Percentiles rank a stretch among this genome's conserved stretches.
These are phyloP conservation scores for Myripristis murdjan DNA, from an alignment of 2,797 vertebrate species.

Conservation along the genomic window DNA sequence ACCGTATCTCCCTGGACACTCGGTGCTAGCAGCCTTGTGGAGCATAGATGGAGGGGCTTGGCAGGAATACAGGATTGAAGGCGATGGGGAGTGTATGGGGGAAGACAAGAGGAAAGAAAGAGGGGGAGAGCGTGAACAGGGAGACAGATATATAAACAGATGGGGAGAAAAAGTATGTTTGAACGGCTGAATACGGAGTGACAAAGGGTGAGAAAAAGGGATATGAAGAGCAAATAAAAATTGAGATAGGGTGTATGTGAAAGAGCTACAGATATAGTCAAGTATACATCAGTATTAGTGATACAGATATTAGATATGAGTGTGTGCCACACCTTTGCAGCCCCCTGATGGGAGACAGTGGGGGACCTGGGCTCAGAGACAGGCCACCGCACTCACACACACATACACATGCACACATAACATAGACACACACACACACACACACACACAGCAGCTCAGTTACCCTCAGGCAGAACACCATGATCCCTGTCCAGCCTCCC, in stretches of 20 bases:
- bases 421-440: constrained; percentile 35
- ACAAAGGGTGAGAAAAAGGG: not conserved
- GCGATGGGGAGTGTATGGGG: constrained; percentile 3
- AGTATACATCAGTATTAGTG: constrained; percentile 35
- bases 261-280: constrained; percentile 3
- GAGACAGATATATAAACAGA: constrained; percentile 1
- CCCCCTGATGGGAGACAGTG: constrained; percentile 70
- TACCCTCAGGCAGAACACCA: constrained; percentile 77
- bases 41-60: constrained; percentile 36
- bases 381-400: constrained; percentile 26
- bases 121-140: not conserved
- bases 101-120: constrained; percentile 7
- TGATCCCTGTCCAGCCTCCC: constrained; percentile 55
- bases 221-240: constrained; percentile 12
- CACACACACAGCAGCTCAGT: constrained; percentile 54
- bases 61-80: constrained; percentile 19
- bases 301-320: constrained; percentile 54
- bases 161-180: not conserved
- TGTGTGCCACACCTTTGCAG: constrained; percentile 40
- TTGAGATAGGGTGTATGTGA: constrained; percentile 2
- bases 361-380: constrained; percentile 53
- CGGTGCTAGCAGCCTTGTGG: constrained; percentile 28
- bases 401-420: constrained; percentile 15
- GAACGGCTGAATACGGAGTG: not conserved
- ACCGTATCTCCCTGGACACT: constrained; percentile 52